Percentiles rank a stretch among this genome's conserved stretches.
Conservation (phyloP, 1,140 invertebrate genomes). For the Daktulosphaira vitifoliae region DNA sequence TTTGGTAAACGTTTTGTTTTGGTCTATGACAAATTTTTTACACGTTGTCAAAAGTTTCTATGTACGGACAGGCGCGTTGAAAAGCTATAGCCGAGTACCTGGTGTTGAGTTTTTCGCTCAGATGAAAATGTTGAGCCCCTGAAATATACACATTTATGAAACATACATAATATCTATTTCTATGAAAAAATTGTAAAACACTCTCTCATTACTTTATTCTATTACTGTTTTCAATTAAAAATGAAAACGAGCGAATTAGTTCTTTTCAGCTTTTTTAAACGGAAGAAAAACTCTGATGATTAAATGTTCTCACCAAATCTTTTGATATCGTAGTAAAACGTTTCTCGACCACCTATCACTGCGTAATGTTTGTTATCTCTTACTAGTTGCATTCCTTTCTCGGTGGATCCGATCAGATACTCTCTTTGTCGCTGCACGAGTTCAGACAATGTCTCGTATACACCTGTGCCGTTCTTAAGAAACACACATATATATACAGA, state of each 20-base stretch:
- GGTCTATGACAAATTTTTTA: conserved; percentile 43
- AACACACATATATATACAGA: background rate
- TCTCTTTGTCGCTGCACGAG: conserved; percentile 52
- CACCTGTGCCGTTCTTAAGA: conserved; percentile 58
- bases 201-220: no score
- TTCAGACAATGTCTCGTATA: conserved; percentile 55
- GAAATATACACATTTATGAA: no score
- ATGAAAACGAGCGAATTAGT: no score
- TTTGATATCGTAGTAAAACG: conserved; percentile 59
- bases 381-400: conserved; percentile 55
- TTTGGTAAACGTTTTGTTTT: background rate
- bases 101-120: conserved; percentile 62
- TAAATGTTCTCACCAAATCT: conserved; percentile 49
- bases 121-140: conserved; percentile 58
- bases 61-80: conserved; percentile 60
- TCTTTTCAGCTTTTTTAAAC: background rate
- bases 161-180: no score
- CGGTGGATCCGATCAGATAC: conserved; percentile 51
- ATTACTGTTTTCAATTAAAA: no score
- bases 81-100: conserved; percentile 62
- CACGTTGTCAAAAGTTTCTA: conserved; percentile 59
- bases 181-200: no score
- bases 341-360: conserved; percentile 58
- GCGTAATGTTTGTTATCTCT: conserved; percentile 49
- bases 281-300: background rate